Evolutionary conservation across 2,113 vertebrate species (phyloP).

Genomic region (Chaetura pelagica): DNA sequence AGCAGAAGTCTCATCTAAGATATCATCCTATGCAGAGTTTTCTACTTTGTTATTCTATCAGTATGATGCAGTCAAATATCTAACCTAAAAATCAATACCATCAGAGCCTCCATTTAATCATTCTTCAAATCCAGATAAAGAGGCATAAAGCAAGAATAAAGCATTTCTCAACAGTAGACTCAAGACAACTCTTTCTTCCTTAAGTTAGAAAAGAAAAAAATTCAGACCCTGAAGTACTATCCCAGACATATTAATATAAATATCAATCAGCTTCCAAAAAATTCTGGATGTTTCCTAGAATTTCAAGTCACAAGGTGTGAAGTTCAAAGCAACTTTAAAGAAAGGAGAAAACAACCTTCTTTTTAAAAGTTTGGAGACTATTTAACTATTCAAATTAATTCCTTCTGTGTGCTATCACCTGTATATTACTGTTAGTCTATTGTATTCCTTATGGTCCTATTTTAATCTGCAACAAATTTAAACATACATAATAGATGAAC

Average conservation of each 20-base stretch:
- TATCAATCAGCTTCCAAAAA: neutral
- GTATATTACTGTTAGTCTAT: neutral
- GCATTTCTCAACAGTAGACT: neutral
- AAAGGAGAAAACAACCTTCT: neutral
- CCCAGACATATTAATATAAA: neutral
- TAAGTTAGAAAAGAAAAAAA: neutral
- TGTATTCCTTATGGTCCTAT: neutral
- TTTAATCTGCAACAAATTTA: neutral
- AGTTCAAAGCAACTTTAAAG: neutral
- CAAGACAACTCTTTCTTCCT: neutral
- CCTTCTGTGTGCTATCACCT: neutral
- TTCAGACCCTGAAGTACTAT: neutral
- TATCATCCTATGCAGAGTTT: neutral
- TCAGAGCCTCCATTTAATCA: neutral
- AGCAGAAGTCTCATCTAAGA: neutral
- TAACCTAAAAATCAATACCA: neutral
- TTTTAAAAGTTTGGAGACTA: neutral
- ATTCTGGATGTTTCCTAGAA: neutral
- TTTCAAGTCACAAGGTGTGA: neutral
- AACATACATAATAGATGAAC: slow-evolving; percentile 22
- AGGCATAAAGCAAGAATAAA: neutral
- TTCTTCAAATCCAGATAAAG: neutral
- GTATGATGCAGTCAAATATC: neutral
- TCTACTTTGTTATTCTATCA: neutral
- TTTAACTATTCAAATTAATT: neutral